Base-by-base conservation (phyloP, 2,113 vertebrate species). In the Ancistrus triradiatus region DNA sequence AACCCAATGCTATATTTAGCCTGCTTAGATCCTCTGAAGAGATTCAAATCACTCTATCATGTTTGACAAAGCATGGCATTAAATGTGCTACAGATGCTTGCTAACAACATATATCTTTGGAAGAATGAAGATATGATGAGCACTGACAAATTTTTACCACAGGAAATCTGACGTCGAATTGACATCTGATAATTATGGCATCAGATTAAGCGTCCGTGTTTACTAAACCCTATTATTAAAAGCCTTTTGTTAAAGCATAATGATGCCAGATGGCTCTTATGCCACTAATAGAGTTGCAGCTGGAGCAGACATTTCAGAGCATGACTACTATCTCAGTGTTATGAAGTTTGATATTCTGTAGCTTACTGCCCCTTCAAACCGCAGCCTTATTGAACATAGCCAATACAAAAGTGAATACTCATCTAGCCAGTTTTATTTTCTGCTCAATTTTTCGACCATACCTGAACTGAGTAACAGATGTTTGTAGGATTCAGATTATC, bases 1-100 rank as follows among this genome's bases (percentile, higher is more conserved):
- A 42, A 62, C 37, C 21, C 31, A 40, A 6, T 7, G 49, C 71
- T 78, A 78, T 68, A 55, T 62, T 63, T 73, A 75, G 51, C 56
- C 13, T 11, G 48, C 19, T 18, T 37, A 47, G 59, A 68, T 57
- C 46, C 47, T 59, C 58, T 62, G 69, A 63, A 59, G 43, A 24
- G 18, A 59, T 47, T 68, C 44, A 59, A 70, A 69, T 64, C 57
- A 46, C 59, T 37, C 28, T 57, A 42, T 70, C 56, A 65, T 57
- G 9, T 55, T 51, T 19, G 57, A 58, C 27, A 42, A 64, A 60
- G 64, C 59, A 59, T 38, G 58, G 50, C 19, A 66, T 64, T 56
- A 68, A 49, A 35, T 18, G 6, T 46, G 28, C 60, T 49, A 59
- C 70, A 70, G 53, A 35, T 61, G 63, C 35, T 43, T 56, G 47